Percentiles rank a stretch among this genome's conserved stretches.
Evolutionary conservation across 2,888 invertebrate genomes (phyloP).

Genomic region (Cryptosula pallasiana): DNA sequence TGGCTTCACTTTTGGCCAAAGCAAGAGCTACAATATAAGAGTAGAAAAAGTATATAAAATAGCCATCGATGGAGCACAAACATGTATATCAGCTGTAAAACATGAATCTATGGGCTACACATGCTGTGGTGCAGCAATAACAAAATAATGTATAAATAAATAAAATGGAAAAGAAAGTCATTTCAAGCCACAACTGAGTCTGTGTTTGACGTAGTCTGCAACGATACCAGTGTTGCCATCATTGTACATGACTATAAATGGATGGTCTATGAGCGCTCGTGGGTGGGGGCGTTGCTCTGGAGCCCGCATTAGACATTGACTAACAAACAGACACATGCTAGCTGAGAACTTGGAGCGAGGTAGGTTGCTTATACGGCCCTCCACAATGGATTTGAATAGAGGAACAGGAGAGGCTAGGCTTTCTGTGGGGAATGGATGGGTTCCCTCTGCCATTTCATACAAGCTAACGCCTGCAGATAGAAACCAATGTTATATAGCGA

Average conservation of each 20-base stretch:
- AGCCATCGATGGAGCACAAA: too few relatives aligned
- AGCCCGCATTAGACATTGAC: conserved; percentile 8
- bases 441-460: conserved; percentile 26
- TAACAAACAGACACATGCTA: conserved; percentile 17
- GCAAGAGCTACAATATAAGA: too few relatives aligned
- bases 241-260: conserved; percentile 12
- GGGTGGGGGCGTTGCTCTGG: conserved; percentile 22
- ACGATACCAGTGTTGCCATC: conserved; percentile 22
- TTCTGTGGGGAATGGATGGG: conserved; percentile 19
- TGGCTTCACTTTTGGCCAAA: too few relatives aligned
- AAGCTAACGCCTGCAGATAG: conserved; percentile 24
- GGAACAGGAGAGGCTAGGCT: conserved; percentile 14
- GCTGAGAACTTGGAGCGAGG: conserved; percentile 19
- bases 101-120: too few relatives aligned
- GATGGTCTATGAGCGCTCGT: conserved; percentile 13
- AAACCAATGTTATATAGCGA: too few relatives aligned
- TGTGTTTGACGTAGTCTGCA: conserved; percentile 2
- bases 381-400: conserved; percentile 7
- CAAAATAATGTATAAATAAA: too few relatives aligned
- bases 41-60: too few relatives aligned
- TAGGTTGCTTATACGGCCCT: not conserved
- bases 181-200: not conserved
- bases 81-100: too few relatives aligned
- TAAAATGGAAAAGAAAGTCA: not conserved
- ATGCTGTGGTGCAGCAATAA: too few relatives aligned